These are phyloP conservation scores for Tipula vernalis DNA, from an alignment of 2,888 invertebrate species.

Conservation along the genomic window DNA sequence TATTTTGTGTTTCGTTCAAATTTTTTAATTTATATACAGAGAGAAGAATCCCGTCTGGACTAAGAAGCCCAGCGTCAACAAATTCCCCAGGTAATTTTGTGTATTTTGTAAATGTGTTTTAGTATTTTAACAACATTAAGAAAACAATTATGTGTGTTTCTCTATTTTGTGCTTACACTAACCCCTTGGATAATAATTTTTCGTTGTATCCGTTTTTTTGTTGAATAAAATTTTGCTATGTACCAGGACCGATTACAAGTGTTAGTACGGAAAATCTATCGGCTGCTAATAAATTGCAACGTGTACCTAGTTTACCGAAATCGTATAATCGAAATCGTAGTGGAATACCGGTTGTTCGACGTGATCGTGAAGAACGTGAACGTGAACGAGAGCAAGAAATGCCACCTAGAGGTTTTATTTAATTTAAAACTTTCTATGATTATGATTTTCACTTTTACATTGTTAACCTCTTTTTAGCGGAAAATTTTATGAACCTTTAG, in stretches of 20 bases:
- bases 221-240: not conserved
- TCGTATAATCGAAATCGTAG: slow-evolving; percentile 43
- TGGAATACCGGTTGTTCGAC: slow-evolving; percentile 41
- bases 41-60: slow-evolving; percentile 22
- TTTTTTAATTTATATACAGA: slow-evolving; percentile 17
- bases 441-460: not conserved
- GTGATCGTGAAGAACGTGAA: not conserved
- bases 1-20: slow-evolving; percentile 5
- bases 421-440: not conserved
- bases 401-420: slow-evolving; percentile 21
- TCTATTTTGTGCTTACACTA: slow-evolving; percentile 8
- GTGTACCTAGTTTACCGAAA: slow-evolving; percentile 46
- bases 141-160: not conserved
- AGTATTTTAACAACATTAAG: not conserved
- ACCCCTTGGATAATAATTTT: not conserved
- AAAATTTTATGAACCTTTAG: not conserved
- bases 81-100: slow-evolving; percentile 21
- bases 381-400: slow-evolving; percentile 17
- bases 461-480: not conserved
- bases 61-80: slow-evolving; percentile 23
- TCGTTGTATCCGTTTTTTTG: not conserved
- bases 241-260: slow-evolving; percentile 19
- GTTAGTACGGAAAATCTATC: slow-evolving; percentile 46
- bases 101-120: not conserved
- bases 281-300: slow-evolving; percentile 38